These are phyloP conservation scores for Campaea margaritaria DNA, from an alignment of 2,888 invertebrate species.

Conservation along the genomic window DNA sequence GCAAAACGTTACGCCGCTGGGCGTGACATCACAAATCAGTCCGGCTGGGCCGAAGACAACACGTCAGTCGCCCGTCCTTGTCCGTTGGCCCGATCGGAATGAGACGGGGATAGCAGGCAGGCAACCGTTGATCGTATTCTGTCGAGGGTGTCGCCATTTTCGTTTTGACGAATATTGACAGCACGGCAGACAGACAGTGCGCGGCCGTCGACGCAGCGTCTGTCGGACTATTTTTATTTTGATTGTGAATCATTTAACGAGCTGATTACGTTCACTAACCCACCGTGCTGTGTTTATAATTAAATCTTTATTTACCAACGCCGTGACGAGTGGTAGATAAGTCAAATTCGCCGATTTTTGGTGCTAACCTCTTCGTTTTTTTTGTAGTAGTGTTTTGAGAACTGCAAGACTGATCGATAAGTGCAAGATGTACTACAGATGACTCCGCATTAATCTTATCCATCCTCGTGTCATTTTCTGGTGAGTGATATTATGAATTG, in stretches of 20 bases:
- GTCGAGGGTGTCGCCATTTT: constrained; percentile 89
- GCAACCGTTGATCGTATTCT: constrained; percentile 82
- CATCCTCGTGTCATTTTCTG: constrained; percentile 71
- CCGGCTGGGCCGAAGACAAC: constrained; percentile 78
- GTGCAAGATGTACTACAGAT: constrained; percentile 84
- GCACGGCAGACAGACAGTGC: constrained; percentile 85
- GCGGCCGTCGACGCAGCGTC: constrained; percentile 83
- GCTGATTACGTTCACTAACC: constrained; percentile 61
- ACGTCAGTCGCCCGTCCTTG: constrained; percentile 66
- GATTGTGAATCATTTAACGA: constrained; percentile 80
- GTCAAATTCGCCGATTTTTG: constrained; percentile 66
- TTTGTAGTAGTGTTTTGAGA: constrained; percentile 77
- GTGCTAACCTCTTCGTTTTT: constrained; percentile 82
- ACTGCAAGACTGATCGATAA: constrained; percentile 85
- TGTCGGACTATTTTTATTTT: constrained; percentile 83
- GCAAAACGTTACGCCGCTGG: constrained; percentile 85
- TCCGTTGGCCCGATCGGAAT: constrained; percentile 50
- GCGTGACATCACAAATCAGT: constrained; percentile 85
- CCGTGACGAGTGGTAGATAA: constrained; percentile 69
- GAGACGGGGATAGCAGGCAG: constrained; percentile 63
- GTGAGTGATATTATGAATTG: constrained; percentile 60
- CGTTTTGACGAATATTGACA: constrained; percentile 91
- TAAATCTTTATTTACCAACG: constrained; percentile 63
- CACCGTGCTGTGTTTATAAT: constrained; percentile 60
- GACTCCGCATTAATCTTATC: constrained; percentile 71